phyloP scores from a whole-genome alignment of 2,888 invertebrate species.

The Callyntrura sp. region DNA sequence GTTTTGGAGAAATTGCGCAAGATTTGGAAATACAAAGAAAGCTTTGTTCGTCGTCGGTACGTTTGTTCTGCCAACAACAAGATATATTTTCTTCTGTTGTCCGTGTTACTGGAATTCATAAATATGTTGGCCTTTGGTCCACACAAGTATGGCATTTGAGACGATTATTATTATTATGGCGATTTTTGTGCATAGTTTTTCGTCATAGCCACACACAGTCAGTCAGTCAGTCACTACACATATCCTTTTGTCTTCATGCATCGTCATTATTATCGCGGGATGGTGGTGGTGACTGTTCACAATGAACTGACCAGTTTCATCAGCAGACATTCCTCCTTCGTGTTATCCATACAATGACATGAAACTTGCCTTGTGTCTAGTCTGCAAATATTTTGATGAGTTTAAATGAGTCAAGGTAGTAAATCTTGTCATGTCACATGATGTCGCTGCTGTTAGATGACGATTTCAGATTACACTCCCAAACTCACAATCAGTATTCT shows the following conservation, averaged over 20 bases:
- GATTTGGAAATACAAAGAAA: background rate
- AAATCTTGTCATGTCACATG: slow-evolving; percentile 52
- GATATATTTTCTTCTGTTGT: background rate
- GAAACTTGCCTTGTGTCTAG: background rate
- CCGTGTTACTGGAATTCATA: slow-evolving; percentile 46
- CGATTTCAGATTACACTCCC: background rate
- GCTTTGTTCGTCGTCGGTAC: slow-evolving; percentile 62
- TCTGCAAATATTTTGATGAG: background rate
- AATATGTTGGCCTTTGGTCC: background rate
- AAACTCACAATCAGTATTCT: too few species aligned
- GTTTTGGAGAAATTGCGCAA: background rate
- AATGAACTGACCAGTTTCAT: background rate
- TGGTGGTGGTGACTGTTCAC: background rate
- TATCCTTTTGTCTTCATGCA: background rate
- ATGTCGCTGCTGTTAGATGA: background rate
- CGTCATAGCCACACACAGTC: too few species aligned
- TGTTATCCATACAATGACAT: background rate
- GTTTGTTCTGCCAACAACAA: background rate
- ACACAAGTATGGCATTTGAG: too few species aligned
- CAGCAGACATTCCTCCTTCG: background rate
- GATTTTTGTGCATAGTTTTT: too few species aligned
- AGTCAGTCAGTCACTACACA: too few species aligned
- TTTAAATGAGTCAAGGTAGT: slow-evolving; percentile 45
- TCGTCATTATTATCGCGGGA: background rate
- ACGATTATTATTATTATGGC: background rate